Conservation (phyloP, 1,140 invertebrate species). For the Caerostris darwini region DNA sequence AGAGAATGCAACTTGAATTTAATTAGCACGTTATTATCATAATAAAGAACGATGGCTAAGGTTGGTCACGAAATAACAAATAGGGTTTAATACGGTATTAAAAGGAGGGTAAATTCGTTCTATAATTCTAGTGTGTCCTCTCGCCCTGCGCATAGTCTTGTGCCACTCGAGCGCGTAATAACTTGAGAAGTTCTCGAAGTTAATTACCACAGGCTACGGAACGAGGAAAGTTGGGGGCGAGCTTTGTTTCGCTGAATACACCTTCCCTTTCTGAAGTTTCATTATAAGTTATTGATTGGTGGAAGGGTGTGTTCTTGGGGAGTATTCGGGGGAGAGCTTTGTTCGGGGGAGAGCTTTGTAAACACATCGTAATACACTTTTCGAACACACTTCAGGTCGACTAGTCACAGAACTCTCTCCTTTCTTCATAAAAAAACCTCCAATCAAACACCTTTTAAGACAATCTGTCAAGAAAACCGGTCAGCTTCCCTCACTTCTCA, state of each 20-base stretch:
- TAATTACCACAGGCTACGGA: constrained; percentile 1
- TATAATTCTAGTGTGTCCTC: neutral
- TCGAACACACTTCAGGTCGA: too few species aligned
- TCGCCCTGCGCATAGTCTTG: neutral
- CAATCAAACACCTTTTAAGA: too few species aligned
- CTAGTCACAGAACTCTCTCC: too few species aligned
- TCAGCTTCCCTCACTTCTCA: too few species aligned
- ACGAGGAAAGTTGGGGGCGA: neutral
- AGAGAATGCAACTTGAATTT: neutral
- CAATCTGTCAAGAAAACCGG: too few species aligned
- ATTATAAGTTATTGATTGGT: constrained; percentile 16
- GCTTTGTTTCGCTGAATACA: neutral
- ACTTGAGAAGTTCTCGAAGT: neutral
- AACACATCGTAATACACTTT: too few species aligned
- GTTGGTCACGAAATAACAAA: neutral
- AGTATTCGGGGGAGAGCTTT: too few species aligned
- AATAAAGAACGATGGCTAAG: neutral
- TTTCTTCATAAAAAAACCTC: too few species aligned
- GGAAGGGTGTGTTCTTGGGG: too few species aligned
- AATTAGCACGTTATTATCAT: neutral
- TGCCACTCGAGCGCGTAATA: constrained; percentile 15
- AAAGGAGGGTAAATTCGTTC: neutral
- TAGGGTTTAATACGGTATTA: neutral
- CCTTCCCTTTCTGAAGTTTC: neutral
- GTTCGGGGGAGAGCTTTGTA: too few species aligned